Evolutionary conservation across 2,888 invertebrate genomes (phyloP).

Genomic region (Dasysyrphus albostriatus): DNA sequence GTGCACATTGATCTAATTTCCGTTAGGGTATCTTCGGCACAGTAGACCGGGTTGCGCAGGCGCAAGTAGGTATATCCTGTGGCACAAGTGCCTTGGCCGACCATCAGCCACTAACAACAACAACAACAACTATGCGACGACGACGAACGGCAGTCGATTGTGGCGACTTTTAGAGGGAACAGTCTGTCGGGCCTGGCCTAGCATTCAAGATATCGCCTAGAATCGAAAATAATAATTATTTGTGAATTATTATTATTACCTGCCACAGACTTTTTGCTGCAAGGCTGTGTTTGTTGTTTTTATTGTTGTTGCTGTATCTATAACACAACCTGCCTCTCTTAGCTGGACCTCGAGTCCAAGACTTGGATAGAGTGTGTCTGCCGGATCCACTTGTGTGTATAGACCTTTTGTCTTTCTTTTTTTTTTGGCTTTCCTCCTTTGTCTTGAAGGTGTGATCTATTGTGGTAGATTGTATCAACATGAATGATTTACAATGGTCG

Average conservation of each 20-base stretch:
- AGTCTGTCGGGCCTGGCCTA: neutral
- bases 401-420: conserved; percentile 43
- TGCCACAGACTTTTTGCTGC: conserved; percentile 58
- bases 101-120: neutral
- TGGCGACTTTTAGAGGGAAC: neutral
- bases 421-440: conserved; percentile 48
- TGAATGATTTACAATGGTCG: conserved; percentile 78
- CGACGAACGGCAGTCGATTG: neutral
- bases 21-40: conserved; percentile 37
- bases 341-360: conserved; percentile 16
- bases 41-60: conserved; percentile 34
- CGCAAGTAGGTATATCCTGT: conserved; percentile 16
- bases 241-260: conserved; percentile 74
- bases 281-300: conserved; percentile 30
- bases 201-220: conserved; percentile 46
- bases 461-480: conserved; percentile 76
- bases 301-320: conserved; percentile 31
- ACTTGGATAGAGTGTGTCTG: conserved; percentile 29
- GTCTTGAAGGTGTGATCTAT: conserved; percentile 76
- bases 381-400: conserved; percentile 50
- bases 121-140: neutral
- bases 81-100: conserved; percentile 27
- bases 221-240: conserved; percentile 72
- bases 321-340: conserved; percentile 49
- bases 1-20: conserved; percentile 73